Conservation (phyloP, 2,888 invertebrate genomes). For the Pristionchus entomophagus region DNA sequence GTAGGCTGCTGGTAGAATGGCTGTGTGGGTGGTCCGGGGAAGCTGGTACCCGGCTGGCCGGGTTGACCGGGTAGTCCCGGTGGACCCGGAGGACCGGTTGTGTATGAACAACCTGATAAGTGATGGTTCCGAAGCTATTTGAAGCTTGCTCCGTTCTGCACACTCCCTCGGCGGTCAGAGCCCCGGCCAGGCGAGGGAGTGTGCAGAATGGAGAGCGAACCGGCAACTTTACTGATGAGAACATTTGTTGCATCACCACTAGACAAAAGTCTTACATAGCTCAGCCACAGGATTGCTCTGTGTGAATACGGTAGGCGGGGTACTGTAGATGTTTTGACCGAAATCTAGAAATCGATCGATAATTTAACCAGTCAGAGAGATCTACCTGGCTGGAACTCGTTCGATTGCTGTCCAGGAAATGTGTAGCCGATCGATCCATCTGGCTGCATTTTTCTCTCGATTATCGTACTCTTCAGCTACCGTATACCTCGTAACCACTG, state of each 20-base stretch:
- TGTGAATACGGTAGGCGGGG: neutral
- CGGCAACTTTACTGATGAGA: no score
- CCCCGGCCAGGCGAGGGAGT: no score
- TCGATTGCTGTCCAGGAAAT: neutral
- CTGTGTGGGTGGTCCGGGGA: neutral
- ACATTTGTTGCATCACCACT: slow-evolving; percentile 39
- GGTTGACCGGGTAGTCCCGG: neutral
- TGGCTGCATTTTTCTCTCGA: neutral
- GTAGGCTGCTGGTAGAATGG: neutral
- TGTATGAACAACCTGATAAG: slow-evolving; percentile 1
- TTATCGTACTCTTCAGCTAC: neutral
- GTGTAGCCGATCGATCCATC: neutral
- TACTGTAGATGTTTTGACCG: neutral
- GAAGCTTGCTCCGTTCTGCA: no score
- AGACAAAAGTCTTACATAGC: neutral
- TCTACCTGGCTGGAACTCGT: neutral
- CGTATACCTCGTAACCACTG: slow-evolving; percentile 27
- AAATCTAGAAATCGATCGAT: neutral
- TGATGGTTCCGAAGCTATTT: no score
- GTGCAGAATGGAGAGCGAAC: no score
- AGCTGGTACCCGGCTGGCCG: neutral
- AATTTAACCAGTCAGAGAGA: neutral
- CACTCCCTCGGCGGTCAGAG: no score
- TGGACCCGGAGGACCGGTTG: neutral
- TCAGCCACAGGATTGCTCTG: neutral